Conservation (phyloP, 2,888 invertebrate species). For the Sinohyriopsis cumingii region DNA sequence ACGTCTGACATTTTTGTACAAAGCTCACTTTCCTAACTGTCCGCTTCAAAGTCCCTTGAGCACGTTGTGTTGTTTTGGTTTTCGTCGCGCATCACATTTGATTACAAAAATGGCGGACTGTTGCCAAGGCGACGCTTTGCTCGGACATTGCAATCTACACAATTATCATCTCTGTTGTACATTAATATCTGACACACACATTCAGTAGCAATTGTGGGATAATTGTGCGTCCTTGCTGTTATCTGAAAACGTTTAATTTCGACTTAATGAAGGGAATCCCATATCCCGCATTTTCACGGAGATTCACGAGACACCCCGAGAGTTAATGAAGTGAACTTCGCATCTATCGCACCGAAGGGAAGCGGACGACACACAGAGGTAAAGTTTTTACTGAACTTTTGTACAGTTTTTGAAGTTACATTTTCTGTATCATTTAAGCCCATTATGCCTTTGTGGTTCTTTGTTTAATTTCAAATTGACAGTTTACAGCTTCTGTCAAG, state of each 20-base stretch:
- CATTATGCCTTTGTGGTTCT: conserved; percentile 3
- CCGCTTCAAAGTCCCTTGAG: not conserved
- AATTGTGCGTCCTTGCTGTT: not conserved
- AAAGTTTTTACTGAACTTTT: conserved; percentile 1
- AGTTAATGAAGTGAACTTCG: conserved; percentile 6
- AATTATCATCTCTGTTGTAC: too few species aligned
- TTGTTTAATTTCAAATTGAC: not conserved
- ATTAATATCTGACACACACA: too few species aligned
- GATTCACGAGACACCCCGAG: conserved; percentile 22
- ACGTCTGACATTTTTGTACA: conserved; percentile 47
- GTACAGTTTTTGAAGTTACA: conserved; percentile 4
- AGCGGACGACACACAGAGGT: not conserved
- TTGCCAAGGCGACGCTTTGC: conserved; percentile 45
- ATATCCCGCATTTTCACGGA: conserved; percentile 22
- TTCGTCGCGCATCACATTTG: conserved; percentile 29
- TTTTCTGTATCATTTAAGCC: conserved; percentile 1
- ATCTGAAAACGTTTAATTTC: not conserved
- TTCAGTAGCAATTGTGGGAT: too few species aligned
- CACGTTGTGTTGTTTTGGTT: conserved; percentile 12
- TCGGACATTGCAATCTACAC: not conserved
- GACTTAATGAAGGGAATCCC: not conserved
- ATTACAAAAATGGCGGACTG: conserved; percentile 55
- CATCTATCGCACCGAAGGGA: not conserved
- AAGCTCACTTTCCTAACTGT: not conserved
- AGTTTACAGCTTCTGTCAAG: conserved; percentile 1